Evolutionary conservation across 1,140 invertebrate genomes (phyloP), one percentile per base, ranked within the genome.

Genomic region (Dinoponera quadriceps): DNA sequence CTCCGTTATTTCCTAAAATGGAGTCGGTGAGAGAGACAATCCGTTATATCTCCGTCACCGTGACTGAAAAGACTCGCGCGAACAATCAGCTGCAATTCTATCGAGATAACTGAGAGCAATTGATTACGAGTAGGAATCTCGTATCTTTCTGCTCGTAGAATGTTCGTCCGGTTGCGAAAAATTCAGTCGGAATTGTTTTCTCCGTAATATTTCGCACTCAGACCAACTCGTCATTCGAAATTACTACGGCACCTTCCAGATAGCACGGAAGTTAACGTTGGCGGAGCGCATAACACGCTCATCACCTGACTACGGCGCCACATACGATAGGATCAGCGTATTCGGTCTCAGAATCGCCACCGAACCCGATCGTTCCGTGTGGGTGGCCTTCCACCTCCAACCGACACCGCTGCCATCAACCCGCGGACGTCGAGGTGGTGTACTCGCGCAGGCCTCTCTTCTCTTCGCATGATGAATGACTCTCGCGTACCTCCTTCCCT

Each of bases 381-480:
- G 91, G 91, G 91, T 92, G 91, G 91, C 89, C 91, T 84, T 60
- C 88, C 85, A 81, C 73, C 62, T 77, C 88, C 44, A 83, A 86
- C 88, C 44, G 77, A 86, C 57, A 87, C 83, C 73, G 48, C 44
- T 80, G 71, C 38, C 84, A 75, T 55, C 59, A 62, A 22, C 60
- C 75, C 48, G 63, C 33, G 54, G 29, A 33, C 54, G 68, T 51
- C 22, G 18, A 18, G 48, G 68, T 57, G 60, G 51, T 82, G 69
- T 72, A 69, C 72, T 66, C 83, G 69, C 75, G 22, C 83, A 77
- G 78, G 55, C 71, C 66, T 82, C 83, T 87, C 84, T 82, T 83
- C 88, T 84, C 83, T 51, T 63, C 73, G 73, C 84, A 91, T 91
- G 90, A 91, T 91, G 89, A 91, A 91, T 91, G 89, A 91, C 82